phyloP scores from a whole-genome alignment of 2,888 invertebrate species.

The Hylaea fasciaria region DNA sequence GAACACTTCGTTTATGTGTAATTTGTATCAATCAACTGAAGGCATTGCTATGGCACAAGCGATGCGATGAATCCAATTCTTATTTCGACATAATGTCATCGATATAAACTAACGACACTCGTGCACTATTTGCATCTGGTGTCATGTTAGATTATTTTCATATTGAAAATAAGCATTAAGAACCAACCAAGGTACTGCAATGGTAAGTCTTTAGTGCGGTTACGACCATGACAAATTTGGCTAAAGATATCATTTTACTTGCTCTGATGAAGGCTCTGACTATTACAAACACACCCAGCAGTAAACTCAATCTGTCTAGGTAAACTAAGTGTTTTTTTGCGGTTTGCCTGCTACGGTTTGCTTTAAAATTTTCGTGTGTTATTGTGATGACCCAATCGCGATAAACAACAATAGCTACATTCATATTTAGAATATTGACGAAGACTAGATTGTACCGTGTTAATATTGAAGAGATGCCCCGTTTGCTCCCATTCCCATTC shows the following conservation, averaged over 20 bases:
- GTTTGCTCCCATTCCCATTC: constrained; percentile 17
- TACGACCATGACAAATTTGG: too few species aligned
- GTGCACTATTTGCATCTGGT: not conserved
- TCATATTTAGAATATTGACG: constrained; percentile 16
- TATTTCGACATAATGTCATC: constrained; percentile 12
- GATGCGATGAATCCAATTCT: constrained; percentile 6
- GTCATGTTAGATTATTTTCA: not conserved
- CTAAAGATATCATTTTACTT: too few species aligned
- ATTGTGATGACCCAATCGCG: not conserved
- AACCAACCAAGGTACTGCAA: too few species aligned
- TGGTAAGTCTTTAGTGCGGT: too few species aligned
- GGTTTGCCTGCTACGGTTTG: not conserved
- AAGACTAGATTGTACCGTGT: constrained; percentile 11
- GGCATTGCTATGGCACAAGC: constrained; percentile 7
- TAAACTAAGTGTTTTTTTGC: too few species aligned
- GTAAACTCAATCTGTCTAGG: too few species aligned
- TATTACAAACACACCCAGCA: too few species aligned
- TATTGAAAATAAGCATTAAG: too few species aligned
- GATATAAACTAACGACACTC: not conserved
- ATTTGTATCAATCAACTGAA: constrained; percentile 18
- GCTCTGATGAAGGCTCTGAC: too few species aligned
- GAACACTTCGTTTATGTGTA: constrained; percentile 1
- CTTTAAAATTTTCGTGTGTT: not conserved
- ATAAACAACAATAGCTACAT: constrained; percentile 18
- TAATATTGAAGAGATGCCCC: constrained; percentile 15